Evolutionary conservation across 2,888 invertebrate genomes (phyloP).

Genomic region (Meloe dianella): DNA sequence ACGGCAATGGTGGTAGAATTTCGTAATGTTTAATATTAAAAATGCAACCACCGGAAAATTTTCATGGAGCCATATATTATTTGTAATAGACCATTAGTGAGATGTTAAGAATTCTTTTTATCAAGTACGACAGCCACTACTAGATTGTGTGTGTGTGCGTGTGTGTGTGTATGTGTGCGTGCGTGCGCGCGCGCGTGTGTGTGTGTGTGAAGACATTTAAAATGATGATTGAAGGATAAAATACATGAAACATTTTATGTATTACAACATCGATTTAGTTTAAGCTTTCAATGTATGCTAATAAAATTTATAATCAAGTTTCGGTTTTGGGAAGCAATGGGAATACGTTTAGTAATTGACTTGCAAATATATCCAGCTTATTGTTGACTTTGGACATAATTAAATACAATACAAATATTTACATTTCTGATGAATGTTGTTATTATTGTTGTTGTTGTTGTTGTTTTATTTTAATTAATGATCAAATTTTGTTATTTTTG

Average conservation of each 20-base stretch:
- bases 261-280: too few relatives aligned
- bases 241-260: too few relatives aligned
- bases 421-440: not conserved
- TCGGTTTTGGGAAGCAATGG: not conserved
- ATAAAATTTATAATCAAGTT: slow-evolving; percentile 3
- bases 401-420: not conserved
- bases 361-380: slow-evolving; percentile 3
- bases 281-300: not conserved
- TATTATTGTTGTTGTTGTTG: not conserved
- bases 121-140: slow-evolving; percentile 17
- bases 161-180: too few relatives aligned
- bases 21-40: slow-evolving; percentile 27
- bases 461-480: not conserved
- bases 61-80: slow-evolving; percentile 24
- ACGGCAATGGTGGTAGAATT: slow-evolving; percentile 11
- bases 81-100: slow-evolving; percentile 29
- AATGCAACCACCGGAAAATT: slow-evolving; percentile 30
- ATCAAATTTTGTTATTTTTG: not conserved
- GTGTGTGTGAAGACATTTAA: too few relatives aligned
- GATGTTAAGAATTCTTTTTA: slow-evolving; percentile 23
- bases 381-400: slow-evolving; percentile 6
- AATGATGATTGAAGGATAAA: too few relatives aligned
- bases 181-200: too few relatives aligned
- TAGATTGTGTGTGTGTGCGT: not conserved
- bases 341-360: not conserved